Evolutionary conservation across 1,140 invertebrate genomes (phyloP), one percentile per base, ranked within the genome.

Genomic region (Lerema accius): DNA sequence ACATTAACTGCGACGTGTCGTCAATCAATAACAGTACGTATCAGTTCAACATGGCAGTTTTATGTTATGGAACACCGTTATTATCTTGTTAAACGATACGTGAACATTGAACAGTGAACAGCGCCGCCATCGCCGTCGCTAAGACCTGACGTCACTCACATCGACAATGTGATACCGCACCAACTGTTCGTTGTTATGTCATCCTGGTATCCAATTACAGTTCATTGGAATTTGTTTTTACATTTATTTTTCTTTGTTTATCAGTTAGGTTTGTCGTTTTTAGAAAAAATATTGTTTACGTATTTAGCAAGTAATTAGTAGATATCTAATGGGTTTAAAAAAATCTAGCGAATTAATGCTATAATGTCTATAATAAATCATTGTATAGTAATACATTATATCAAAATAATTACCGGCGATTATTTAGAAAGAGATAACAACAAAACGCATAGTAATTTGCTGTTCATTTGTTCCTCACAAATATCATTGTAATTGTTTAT

Each of bases 61-160:
- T 53, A 56, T 56, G 64, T 69, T 62, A 63, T 58, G 42, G 67
- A 65, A 61, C 66, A 71, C 60, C 64, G 72, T 74, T 71, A 75
- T 75, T 75, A 71, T 68, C 66, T 75, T 75, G 69, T 75, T 71
- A 71, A 63, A 56, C 64, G 66, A 75, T 63, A 68, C 56, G 55
- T 59, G 55, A 59, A 59, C 55, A 59, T 9, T 32, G 28, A 32
- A 32, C 28, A 32, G 3, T 32, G 28, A 32, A 32, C 1, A 32
- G 4, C 2, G 40, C 43, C 40, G 45, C 7, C 53, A 28, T n/a
- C n/a, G n/a, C n/a, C n/a, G n/a, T 40, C 46, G 42, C 55, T 50
- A 60, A 65, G 58, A 56, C 49, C 63, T 59, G 59, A 53, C 63
- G 58, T 64, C 63, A 64, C 45, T 58, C 53, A 37, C 40, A 55